A percentile compares a stretch with the other conserved stretches of the same genome.
These are phyloP conservation scores for Cliona cf. orientalis DNA, from an alignment of 37 sponge, comb jelly and placozoan genomes.

Conservation along the genomic window DNA sequence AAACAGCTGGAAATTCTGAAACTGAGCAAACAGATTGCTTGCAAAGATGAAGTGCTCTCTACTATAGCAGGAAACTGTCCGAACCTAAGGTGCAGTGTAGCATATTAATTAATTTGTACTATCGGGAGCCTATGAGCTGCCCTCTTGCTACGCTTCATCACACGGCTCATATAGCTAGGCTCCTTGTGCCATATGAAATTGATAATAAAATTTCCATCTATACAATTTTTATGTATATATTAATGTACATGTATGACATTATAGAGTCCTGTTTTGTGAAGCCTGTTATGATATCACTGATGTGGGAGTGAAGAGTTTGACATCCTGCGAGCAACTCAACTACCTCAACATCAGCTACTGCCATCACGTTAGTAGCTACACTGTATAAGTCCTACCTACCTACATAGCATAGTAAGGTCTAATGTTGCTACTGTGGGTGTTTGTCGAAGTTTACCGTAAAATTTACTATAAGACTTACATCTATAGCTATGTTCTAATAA, in stretches of 20 bases:
- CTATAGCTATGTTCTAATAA: neutral
- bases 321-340: constrained; percentile 21
- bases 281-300: constrained; percentile 55
- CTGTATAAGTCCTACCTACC: too few species aligned
- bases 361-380: constrained; percentile 20
- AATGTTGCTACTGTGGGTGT: too few species aligned
- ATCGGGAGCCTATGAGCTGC: neutral
- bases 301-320: constrained; percentile 31
- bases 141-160: too few species aligned
- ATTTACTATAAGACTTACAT: neutral
- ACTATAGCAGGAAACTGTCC: constrained; percentile 21
- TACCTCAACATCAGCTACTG: constrained; percentile 74
- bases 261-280: constrained; percentile 58
- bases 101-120: neutral
- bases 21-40: constrained; percentile 22
- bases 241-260: neutral
- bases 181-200: too few species aligned
- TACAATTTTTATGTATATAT: too few species aligned
- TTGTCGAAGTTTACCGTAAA: neutral
- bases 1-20: constrained; percentile 43
- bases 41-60: constrained; percentile 29
- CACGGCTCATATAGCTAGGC: too few species aligned
- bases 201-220: too few species aligned
- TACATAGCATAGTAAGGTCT: too few species aligned
- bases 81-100: constrained; percentile 37